Base-by-base conservation (phyloP, 2,888 invertebrate species). In the Nomada hirtipes region DNA sequence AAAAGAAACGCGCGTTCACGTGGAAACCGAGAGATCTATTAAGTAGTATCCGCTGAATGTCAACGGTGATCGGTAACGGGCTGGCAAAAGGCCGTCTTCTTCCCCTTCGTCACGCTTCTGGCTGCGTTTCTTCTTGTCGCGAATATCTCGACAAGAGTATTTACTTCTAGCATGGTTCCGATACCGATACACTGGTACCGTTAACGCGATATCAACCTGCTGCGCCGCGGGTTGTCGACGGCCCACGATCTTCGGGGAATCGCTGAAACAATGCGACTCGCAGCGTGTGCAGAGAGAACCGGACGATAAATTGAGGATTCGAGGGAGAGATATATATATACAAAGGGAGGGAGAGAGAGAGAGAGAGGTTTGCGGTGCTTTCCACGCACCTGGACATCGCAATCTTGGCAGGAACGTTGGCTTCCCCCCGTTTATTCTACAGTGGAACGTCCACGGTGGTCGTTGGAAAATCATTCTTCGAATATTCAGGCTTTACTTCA, bases 71-170 rank as follows among this genome's bases (percentile, higher is more conserved):
- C 79, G 29, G 76, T 73, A 87, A 75, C 85, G 65, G 68, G 59
- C 55, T 53, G 64, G 20, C 61, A 23, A 73, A 29, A 23, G 26
- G 36, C 42, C 26, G 29, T 26, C 47, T 76, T 57, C 68, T 72
- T 78, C 79, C 67, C 74, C 18, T 3, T 20, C 44, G 23, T 15
- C 13, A 73, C 52, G 63, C 36, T 74, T 65, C 72, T 57, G 74
- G 69, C 68, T 68, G 47, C 67, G 67, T 64, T 77, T 73, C 69
- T 77, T 76, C 81, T 82, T 88, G 88, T 86, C 83, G 74, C 23
- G 76, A 82, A 64, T 83, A 85, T 85, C 85, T 74, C 78, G 76
- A 88, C 87, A 87, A 67, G 83, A 83, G 77, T 82, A 85, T 78
- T 86, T 84, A 83, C 83, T 77, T 82, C 69, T 69, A 77, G 76